A percentile compares a stretch with the other conserved stretches of the same genome.
Conservation (phyloP, 1,140 invertebrate species). For the Parapsyche elsis region DNA sequence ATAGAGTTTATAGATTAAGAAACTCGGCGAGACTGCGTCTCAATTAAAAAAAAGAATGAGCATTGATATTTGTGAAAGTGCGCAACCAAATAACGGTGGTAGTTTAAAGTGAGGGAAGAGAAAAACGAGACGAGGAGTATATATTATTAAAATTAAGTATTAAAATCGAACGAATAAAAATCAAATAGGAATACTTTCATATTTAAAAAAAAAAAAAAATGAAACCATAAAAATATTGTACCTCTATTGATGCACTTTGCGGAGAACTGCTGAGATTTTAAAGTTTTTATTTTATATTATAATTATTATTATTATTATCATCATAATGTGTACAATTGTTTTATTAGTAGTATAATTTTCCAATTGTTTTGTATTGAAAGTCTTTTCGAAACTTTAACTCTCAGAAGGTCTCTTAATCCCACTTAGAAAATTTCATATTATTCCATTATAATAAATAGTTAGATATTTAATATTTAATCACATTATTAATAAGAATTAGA, state of each 20-base stretch:
- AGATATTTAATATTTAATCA: constrained; percentile 56
- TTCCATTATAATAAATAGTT: constrained; percentile 55
- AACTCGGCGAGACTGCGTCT: constrained; percentile 30
- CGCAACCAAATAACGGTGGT: background rate
- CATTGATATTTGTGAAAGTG: constrained; percentile 2
- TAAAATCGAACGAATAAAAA: constrained; percentile 50
- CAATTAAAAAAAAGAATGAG: constrained; percentile 15
- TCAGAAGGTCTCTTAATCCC: constrained; percentile 50
- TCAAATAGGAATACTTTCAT: constrained; percentile 52
- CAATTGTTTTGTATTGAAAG: background rate
- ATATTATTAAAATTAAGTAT: constrained; percentile 48
- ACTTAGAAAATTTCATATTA: constrained; percentile 54
- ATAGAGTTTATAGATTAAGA: constrained; percentile 52
- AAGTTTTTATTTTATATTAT: constrained; percentile 22
- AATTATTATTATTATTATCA: background rate
- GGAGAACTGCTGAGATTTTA: constrained; percentile 38
- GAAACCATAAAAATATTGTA: constrained; percentile 55
- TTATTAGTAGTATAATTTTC: background rate
- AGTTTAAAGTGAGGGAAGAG: constrained; percentile 11
- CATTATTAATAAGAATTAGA: constrained; percentile 50
- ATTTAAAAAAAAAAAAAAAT: constrained; percentile 38
- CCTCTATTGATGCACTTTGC: constrained; percentile 54
- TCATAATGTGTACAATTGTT: background rate
- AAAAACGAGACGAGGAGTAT: constrained; percentile 27
- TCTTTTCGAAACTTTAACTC: constrained; percentile 30